Conservation (phyloP, 2,888 invertebrate genomes). For the Lasioglossum morio region DNA sequence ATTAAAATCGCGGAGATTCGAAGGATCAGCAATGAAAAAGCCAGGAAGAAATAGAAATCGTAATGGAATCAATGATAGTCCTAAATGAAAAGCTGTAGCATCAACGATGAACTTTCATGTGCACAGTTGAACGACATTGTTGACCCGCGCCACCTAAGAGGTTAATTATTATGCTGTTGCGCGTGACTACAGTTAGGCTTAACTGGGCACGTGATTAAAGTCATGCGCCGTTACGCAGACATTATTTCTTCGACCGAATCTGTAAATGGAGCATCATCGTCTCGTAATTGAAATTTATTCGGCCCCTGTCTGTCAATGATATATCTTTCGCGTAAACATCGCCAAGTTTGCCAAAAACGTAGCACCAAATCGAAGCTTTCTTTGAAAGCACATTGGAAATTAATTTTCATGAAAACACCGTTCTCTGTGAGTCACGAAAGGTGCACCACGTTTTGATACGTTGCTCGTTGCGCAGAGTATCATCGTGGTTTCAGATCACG, state of each 20-base stretch:
- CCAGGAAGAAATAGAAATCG: neutral
- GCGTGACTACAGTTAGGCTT: slow-evolving; percentile 58
- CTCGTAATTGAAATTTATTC: slow-evolving; percentile 60
- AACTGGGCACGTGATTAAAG: slow-evolving; percentile 59
- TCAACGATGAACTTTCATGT: slow-evolving; percentile 32
- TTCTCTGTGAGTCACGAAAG: neutral
- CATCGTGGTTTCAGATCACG: slow-evolving; percentile 66
- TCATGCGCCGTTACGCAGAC: slow-evolving; percentile 55
- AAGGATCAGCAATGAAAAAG: neutral
- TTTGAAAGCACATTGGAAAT: neutral
- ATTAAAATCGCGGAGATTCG: neutral
- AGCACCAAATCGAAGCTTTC: neutral
- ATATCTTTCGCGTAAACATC: slow-evolving; percentile 15
- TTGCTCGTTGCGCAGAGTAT: slow-evolving; percentile 48
- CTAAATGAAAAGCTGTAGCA: slow-evolving; percentile 32
- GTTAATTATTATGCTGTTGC: slow-evolving; percentile 58
- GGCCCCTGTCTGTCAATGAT: slow-evolving; percentile 27
- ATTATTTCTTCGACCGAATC: slow-evolving; percentile 54
- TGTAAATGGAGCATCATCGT: slow-evolving; percentile 56
- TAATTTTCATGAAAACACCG: neutral
- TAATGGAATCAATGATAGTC: neutral
- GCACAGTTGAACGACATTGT: slow-evolving; percentile 55
- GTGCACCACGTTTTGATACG: slow-evolving; percentile 30
- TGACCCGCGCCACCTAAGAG: slow-evolving; percentile 43
- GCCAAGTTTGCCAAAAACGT: slow-evolving; percentile 19